Evolutionary conservation across 2,888 invertebrate species (phyloP).

Genomic region (Dasysyrphus tricinctus): DNA sequence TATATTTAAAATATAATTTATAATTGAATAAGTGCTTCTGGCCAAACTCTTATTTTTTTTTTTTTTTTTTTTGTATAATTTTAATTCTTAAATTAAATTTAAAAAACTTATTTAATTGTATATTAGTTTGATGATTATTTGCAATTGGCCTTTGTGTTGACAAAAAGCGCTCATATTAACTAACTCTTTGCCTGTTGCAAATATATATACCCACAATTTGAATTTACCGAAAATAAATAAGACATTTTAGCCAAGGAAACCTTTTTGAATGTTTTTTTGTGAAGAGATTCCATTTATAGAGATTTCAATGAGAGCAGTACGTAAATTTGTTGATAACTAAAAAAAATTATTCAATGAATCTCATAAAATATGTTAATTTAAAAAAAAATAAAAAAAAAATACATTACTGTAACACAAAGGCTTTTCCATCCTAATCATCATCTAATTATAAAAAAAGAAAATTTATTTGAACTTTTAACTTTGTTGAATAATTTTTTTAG

Average conservation of each 20-base stretch:
- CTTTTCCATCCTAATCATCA: conserved; percentile 83
- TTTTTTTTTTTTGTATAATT: conserved; percentile 12
- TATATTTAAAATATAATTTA: conserved; percentile 10
- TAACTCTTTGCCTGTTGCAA: conserved; percentile 78
- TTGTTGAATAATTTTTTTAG: conserved; percentile 74
- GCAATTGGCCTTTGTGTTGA: conserved; percentile 84
- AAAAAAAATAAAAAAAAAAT: conserved; percentile 49
- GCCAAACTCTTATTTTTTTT: conserved; percentile 33
- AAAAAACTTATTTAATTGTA: conserved; percentile 55
- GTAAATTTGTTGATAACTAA: conserved; percentile 67
- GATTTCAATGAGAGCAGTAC: conserved; percentile 72
- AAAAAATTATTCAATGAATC: conserved; percentile 73
- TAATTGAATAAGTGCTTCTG: conserved; percentile 41
- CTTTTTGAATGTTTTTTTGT: conserved; percentile 74
- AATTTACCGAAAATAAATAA: conserved; percentile 36
- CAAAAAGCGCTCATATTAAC: conserved; percentile 83
- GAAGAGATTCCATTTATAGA: conserved; percentile 81
- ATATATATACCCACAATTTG: conserved; percentile 67
- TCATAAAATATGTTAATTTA: conserved; percentile 57
- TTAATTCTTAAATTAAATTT: conserved; percentile 13
- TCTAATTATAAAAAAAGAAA: conserved; percentile 79
- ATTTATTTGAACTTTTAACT: conserved; percentile 77
- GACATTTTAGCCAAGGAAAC: conserved; percentile 63
- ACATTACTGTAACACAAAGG: conserved; percentile 82
- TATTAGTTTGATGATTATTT: conserved; percentile 84